Conservation (phyloP, 1,140 invertebrate genomes). For the Atta cephalotes region DNA sequence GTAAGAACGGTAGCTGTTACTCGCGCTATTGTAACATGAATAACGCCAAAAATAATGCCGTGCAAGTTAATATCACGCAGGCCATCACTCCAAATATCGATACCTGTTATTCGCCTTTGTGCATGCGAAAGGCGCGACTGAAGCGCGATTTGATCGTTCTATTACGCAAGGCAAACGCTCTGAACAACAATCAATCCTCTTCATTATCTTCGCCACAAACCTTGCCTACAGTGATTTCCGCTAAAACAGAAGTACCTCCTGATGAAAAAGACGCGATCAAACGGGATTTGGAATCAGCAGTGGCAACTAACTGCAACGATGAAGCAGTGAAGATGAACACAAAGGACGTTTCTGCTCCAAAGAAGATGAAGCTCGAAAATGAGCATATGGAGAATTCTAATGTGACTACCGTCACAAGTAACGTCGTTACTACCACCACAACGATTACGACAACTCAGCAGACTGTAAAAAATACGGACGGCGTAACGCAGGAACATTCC, state of each 20-base stretch:
- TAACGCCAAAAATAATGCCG: slow-evolving; percentile 72
- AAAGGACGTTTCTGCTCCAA: slow-evolving; percentile 58
- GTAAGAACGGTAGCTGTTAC: slow-evolving; percentile 91
- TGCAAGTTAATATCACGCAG: slow-evolving; percentile 84
- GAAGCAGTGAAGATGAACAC: slow-evolving; percentile 82
- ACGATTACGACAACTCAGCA: slow-evolving; percentile 82
- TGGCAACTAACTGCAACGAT: slow-evolving; percentile 87
- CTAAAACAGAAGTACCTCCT: slow-evolving; percentile 62
- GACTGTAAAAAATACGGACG: slow-evolving; percentile 82
- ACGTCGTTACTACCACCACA: slow-evolving; percentile 75
- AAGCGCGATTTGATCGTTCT: slow-evolving; percentile 90
- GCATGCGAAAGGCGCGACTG: slow-evolving; percentile 89
- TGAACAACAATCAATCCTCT: slow-evolving; percentile 81
- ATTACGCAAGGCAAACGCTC: slow-evolving; percentile 88
- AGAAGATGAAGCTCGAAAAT: slow-evolving; percentile 80
- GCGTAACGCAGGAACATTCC: slow-evolving; percentile 80
- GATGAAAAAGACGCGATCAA: slow-evolving; percentile 87
- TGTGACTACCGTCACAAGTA: slow-evolving; percentile 69
- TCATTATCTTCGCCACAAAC: slow-evolving; percentile 50
- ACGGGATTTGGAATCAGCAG: slow-evolving; percentile 86
- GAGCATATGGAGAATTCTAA: slow-evolving; percentile 67
- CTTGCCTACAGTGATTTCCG: not conserved
- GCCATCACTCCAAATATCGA: slow-evolving; percentile 86
- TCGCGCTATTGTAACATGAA: slow-evolving; percentile 90
- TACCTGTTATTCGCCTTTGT: slow-evolving; percentile 92